These are phyloP conservation scores for Lerema accius DNA, from an alignment of 1,140 invertebrate genomes.

Conservation along the genomic window DNA sequence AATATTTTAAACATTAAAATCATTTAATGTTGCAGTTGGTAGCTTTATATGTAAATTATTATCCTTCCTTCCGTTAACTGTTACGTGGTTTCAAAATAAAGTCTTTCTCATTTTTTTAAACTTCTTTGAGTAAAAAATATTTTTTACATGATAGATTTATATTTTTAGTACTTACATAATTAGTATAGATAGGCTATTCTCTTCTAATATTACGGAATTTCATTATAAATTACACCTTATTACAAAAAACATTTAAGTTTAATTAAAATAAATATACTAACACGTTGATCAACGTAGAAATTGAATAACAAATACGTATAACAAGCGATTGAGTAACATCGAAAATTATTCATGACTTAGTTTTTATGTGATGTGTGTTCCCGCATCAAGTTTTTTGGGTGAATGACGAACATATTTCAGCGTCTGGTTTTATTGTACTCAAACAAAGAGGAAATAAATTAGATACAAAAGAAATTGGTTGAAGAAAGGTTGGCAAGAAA, in stretches of 20 bases:
- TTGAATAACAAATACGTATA: constrained; percentile 4
- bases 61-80: no score
- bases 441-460: constrained; percentile 35
- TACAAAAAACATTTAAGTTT: neutral
- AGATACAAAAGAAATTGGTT: constrained; percentile 33
- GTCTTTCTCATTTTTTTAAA: no score
- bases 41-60: no score
- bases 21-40: no score
- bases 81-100: no score
- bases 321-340: constrained; percentile 20
- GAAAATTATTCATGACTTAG: constrained; percentile 31
- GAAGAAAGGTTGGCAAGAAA: constrained; percentile 25
- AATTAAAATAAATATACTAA: no score
- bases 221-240: no score
- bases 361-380: constrained; percentile 28
- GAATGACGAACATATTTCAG: constrained; percentile 32
- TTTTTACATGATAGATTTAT: no score
- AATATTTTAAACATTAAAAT: constrained; percentile 19
- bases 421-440: constrained; percentile 31
- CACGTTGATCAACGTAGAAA: neutral
- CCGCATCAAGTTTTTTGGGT: constrained; percentile 23
- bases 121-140: no score
- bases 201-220: no score
- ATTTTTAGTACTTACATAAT: no score
- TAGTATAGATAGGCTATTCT: no score